Conservation (phyloP, 2,797 vertebrate species). For the Argyrosomus regius region DNA sequence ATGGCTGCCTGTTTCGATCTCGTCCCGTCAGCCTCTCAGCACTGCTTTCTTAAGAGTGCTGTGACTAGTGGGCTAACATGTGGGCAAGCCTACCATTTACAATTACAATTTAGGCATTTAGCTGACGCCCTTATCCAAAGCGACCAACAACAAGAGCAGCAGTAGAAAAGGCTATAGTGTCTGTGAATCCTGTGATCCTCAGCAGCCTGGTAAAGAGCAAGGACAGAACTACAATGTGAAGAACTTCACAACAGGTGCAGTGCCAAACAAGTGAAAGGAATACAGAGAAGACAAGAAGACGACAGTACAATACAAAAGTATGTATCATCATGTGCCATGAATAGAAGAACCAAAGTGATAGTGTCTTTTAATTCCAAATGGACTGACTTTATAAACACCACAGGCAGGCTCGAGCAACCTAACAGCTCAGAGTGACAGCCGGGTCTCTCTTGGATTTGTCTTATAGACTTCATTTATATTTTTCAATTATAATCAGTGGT, state of each 20-base stretch:
- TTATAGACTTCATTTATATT: not conserved
- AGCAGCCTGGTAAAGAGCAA: slow-evolving; percentile 46
- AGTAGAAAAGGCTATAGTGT: slow-evolving; percentile 50
- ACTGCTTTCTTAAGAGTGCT: slow-evolving; percentile 71
- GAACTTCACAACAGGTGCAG: slow-evolving; percentile 65
- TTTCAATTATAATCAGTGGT: not conserved
- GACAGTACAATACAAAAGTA: slow-evolving; percentile 37
- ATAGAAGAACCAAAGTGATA: slow-evolving; percentile 17
- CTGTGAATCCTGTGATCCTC: slow-evolving; percentile 69
- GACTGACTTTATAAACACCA: not conserved
- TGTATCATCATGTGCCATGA: slow-evolving; percentile 28
- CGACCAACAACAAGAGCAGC: slow-evolving; percentile 67
- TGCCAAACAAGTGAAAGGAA: slow-evolving; percentile 40
- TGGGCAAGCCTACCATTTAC: slow-evolving; percentile 76
- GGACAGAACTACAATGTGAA: slow-evolving; percentile 37
- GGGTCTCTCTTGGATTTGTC: not conserved
- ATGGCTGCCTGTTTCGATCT: slow-evolving; percentile 84
- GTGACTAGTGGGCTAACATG: slow-evolving; percentile 75
- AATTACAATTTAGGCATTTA: slow-evolving; percentile 80
- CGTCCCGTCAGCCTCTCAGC: slow-evolving; percentile 71
- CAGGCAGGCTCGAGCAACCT: not conserved
- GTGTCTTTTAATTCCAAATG: slow-evolving; percentile 18
- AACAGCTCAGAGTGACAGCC: not conserved
- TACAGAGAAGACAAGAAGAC: slow-evolving; percentile 17
- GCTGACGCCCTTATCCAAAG: slow-evolving; percentile 70